Base-by-base conservation (phyloP, 2,113 vertebrate species). In the Semicossyphus pulcher region DNA sequence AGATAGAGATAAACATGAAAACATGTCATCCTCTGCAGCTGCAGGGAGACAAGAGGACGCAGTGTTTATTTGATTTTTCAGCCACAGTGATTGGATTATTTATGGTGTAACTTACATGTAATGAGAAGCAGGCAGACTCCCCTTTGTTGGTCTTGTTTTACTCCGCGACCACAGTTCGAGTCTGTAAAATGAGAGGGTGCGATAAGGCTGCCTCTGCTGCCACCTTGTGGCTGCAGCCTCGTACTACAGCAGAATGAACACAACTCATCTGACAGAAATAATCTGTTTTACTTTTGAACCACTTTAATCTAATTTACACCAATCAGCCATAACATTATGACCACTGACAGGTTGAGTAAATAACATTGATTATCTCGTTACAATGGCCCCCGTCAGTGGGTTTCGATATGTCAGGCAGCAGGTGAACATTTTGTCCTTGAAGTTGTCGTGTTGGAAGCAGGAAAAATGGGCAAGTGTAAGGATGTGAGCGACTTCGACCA, bases 61-160 rank as follows among this genome's bases (percentile, higher is more conserved):
- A 20, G 26, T 72, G 73, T 78, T 89, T 70, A 72, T 77, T 72
- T 80, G 4, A 41, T 39, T 44, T 28, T 81, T 48, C 28, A 61
- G 26, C 68, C 56, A 39, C 71, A 53, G 36, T 81, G 70, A 80
- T 78, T 77, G 39, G 69, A 72, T 80, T 74, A 84, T 85, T 85
- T 86, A 78, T 76, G 70, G 60, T 79, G 51, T 75, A 77, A 75
- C 51, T 77, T 82, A 48, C 57, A 69, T 68, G 39, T 72, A 70
- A 86, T 72, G 69, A 78, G 61, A 72, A 78, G 73, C 80, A 86
- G 52, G 32, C 59, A 9, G 34, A 57, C 60, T 1, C 21, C 20
- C 1, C 23, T 44, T 32, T 48, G 15, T 32, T 18, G 12, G 1
- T 34, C n/a, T 20, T 15, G 7, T 11, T 23, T 10, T 9, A 32